Percentiles rank a stretch among this genome's conserved stretches.
Evolutionary conservation across 1,140 invertebrate genomes (phyloP).

Genomic region (Drosophila mayri): DNA sequence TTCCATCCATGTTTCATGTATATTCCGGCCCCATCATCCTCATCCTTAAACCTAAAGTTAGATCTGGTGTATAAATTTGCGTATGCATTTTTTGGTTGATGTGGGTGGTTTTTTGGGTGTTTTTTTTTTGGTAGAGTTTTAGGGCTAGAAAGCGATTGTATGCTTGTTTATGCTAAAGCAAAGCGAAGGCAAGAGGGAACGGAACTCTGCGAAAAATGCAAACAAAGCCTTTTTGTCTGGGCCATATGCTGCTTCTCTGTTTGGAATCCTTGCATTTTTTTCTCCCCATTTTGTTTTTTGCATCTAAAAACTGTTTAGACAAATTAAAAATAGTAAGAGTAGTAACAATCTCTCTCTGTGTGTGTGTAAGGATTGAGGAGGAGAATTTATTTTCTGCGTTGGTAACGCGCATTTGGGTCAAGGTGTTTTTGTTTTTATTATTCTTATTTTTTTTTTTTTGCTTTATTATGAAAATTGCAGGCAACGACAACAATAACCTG

Average conservation of each 20-base stretch:
- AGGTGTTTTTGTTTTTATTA: slow-evolving; percentile 66
- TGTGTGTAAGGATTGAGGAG: slow-evolving; percentile 16
- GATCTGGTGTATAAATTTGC: slow-evolving; percentile 75
- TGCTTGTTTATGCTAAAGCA: slow-evolving; percentile 62
- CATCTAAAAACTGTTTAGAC: slow-evolving; percentile 76
- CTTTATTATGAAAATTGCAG: slow-evolving; percentile 80
- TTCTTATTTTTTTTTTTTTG: slow-evolving; percentile 49
- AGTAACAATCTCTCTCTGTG: slow-evolving; percentile 43
- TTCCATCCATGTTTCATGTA: slow-evolving; percentile 69
- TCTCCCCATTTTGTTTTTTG: slow-evolving; percentile 12
- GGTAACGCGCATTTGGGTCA: slow-evolving; percentile 74
- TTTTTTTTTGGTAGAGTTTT: slow-evolving; percentile 11
- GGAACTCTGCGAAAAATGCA: slow-evolving; percentile 51
- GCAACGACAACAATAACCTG: slow-evolving; percentile 39
- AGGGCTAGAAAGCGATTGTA: slow-evolving; percentile 44
- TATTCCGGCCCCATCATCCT: slow-evolving; percentile 12
- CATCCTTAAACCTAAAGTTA: slow-evolving; percentile 16
- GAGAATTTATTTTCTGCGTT: slow-evolving; percentile 66
- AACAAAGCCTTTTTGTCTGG: slow-evolving; percentile 77
- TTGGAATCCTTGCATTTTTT: slow-evolving; percentile 18
- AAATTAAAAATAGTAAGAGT: slow-evolving; percentile 79
- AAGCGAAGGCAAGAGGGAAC: slow-evolving; percentile 35
- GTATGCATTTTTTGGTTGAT: slow-evolving; percentile 71
- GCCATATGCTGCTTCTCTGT: slow-evolving; percentile 44
- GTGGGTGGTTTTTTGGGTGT: slow-evolving; percentile 12